phyloP scores from a whole-genome alignment of 37 sponge, comb jelly and placozoan species.

The Geodia barretti region DNA sequence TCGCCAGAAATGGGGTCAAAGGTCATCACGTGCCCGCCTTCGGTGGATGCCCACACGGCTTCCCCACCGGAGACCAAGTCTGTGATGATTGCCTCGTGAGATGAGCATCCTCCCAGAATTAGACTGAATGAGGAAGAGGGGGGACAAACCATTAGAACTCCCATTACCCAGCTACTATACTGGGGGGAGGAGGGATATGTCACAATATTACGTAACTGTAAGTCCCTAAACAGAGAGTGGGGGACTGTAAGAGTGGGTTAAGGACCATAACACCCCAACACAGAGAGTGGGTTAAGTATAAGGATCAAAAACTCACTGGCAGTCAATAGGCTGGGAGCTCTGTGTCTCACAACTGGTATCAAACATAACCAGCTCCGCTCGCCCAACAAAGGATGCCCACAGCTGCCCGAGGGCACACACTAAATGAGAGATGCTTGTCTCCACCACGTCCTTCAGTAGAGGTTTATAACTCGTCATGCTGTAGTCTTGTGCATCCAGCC shows the following conservation, averaged over 20 bases:
- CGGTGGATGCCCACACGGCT: conserved; percentile 66
- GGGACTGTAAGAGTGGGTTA: background rate
- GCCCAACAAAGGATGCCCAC: conserved; percentile 32
- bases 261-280: background rate
- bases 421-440: background rate
- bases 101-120: background rate
- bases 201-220: background rate
- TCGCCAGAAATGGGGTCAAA: conserved; percentile 45
- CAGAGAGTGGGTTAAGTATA: conserved; percentile 3
- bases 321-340: conserved; percentile 19
- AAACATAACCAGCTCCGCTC: conserved; percentile 23
- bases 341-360: background rate
- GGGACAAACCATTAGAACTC: no score
- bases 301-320: conserved; percentile 23
- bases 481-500: conserved; percentile 21
- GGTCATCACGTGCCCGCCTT: conserved; percentile 47
- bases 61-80: conserved; percentile 23
- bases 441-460: background rate
- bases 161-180: no score
- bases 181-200: background rate
- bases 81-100: conserved; percentile 7
- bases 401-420: conserved; percentile 8
- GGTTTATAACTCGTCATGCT: conserved; percentile 35
- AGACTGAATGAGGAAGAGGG: background rate
- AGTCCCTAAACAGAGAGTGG: background rate